phyloP scores from a whole-genome alignment of 2,888 invertebrate species.

The Boloria selene region DNA sequence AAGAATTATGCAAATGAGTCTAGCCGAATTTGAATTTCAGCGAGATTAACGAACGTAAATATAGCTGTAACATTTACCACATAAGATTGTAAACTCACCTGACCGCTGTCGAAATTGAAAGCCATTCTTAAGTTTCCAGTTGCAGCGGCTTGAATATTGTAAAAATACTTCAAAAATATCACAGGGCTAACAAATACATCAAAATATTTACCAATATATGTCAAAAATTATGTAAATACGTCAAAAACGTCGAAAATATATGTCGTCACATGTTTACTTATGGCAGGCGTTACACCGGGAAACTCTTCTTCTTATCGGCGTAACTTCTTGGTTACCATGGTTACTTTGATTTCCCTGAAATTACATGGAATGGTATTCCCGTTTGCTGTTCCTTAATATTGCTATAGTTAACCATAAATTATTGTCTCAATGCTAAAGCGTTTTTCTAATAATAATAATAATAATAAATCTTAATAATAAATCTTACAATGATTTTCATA shows the following conservation, averaged over 20 bases:
- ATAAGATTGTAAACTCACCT: conserved; percentile 55
- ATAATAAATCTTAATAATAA: too few relatives aligned
- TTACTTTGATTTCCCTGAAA: conserved; percentile 43
- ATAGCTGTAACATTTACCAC: too few relatives aligned
- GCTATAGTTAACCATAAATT: too few relatives aligned
- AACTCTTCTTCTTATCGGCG: conserved; percentile 76
- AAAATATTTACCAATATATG: conserved; percentile 44
- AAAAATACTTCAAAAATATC: conserved; percentile 50
- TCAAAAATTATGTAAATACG: conserved; percentile 42
- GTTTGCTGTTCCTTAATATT: not conserved
- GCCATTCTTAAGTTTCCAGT: conserved; percentile 56
- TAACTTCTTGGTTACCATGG: conserved; percentile 66
- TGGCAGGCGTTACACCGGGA: conserved; percentile 47
- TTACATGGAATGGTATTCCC: not conserved
- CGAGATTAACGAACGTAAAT: too few relatives aligned
- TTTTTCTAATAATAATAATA: too few relatives aligned
- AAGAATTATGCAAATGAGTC: too few relatives aligned
- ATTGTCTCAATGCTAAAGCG: too few relatives aligned
- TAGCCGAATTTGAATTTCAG: too few relatives aligned
- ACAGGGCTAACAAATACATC: conserved; percentile 44
- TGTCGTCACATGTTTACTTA: conserved; percentile 43
- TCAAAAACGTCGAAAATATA: conserved; percentile 49
- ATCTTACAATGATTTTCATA: too few relatives aligned
- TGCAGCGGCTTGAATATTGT: conserved; percentile 43
- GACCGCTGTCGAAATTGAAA: conserved; percentile 74